phyloP scores from a whole-genome alignment of 2,888 invertebrate genomes.

The Pterobdella sp. region DNA sequence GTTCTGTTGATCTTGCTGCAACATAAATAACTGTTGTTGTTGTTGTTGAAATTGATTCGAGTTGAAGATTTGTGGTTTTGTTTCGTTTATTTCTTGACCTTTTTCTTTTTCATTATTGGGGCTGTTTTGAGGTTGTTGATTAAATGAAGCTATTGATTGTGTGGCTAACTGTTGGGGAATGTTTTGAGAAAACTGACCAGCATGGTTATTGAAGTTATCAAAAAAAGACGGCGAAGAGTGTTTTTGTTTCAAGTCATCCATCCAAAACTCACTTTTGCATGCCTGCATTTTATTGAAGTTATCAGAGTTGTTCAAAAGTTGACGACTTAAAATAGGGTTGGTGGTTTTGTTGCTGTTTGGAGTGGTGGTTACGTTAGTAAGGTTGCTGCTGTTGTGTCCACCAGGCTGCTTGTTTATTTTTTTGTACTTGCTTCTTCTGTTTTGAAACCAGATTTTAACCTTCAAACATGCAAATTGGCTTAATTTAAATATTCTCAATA shows the following conservation, averaged over 20 bases:
- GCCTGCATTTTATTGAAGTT: not conserved
- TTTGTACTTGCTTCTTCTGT: constrained; percentile 28
- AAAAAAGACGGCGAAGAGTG: constrained; percentile 9
- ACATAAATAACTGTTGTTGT: constrained; percentile 1
- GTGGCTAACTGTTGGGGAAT: not conserved
- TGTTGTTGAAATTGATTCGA: constrained; percentile 15
- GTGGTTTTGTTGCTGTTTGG: constrained; percentile 19
- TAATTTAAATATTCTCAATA: too few relatives aligned
- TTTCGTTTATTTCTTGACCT: not conserved
- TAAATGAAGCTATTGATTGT: not conserved
- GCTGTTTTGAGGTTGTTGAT: not conserved
- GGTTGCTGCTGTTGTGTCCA: constrained; percentile 14
- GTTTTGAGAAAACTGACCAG: not conserved
- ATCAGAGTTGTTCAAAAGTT: not conserved
- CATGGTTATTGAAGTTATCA: not conserved
- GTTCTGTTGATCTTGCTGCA: constrained; percentile 20
- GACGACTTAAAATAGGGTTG: not conserved
- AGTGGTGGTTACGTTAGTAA: not conserved
- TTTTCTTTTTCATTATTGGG: not conserved
- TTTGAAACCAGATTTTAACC: constrained; percentile 29
- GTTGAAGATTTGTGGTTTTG: not conserved
- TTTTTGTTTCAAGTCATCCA: constrained; percentile 24
- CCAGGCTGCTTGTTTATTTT: constrained; percentile 28
- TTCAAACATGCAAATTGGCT: too few relatives aligned
- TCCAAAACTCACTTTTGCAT: constrained; percentile 25